Evolutionary conservation across 2,797 vertebrate genomes (phyloP).

Genomic region (Falco biarmicus): DNA sequence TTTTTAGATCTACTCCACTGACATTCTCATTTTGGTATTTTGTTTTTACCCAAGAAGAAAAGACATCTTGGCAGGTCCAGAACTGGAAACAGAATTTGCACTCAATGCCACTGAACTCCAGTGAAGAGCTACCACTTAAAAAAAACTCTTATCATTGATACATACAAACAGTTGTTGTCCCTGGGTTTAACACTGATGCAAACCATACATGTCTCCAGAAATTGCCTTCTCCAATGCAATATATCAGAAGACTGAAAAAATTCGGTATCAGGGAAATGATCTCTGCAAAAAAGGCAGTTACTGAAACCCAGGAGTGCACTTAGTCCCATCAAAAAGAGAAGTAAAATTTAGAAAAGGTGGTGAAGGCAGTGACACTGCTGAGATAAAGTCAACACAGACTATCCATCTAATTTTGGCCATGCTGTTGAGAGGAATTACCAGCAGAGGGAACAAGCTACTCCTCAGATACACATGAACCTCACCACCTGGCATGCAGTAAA

Average conservation of each 20-base stretch:
- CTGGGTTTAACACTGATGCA: not conserved
- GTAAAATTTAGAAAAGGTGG: not conserved
- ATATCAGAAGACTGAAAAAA: not conserved
- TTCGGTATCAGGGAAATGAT: not conserved
- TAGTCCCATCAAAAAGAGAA: not conserved
- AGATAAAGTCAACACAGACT: not conserved
- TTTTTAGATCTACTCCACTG: not conserved
- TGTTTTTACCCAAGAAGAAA: not conserved
- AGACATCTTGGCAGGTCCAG: not conserved
- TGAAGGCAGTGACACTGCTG: not conserved
- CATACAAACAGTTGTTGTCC: accelerated
- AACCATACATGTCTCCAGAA: not conserved
- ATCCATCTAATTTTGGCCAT: not conserved
- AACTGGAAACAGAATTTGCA: not conserved
- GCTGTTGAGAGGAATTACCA: not conserved
- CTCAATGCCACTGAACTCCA: not conserved
- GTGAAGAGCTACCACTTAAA: not conserved
- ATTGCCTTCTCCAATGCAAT: not conserved
- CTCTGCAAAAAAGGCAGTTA: not conserved
- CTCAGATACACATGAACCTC: not conserved
- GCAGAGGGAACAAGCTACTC: not conserved
- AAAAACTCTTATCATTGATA: not conserved
- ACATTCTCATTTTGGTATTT: not conserved
- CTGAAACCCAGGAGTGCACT: not conserved
- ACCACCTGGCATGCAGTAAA: no score